A percentile compares a stretch with the other conserved stretches of the same genome.
Conservation (phyloP, 2,113 vertebrate species). For the Protobothrops mucrosquamatus region DNA sequence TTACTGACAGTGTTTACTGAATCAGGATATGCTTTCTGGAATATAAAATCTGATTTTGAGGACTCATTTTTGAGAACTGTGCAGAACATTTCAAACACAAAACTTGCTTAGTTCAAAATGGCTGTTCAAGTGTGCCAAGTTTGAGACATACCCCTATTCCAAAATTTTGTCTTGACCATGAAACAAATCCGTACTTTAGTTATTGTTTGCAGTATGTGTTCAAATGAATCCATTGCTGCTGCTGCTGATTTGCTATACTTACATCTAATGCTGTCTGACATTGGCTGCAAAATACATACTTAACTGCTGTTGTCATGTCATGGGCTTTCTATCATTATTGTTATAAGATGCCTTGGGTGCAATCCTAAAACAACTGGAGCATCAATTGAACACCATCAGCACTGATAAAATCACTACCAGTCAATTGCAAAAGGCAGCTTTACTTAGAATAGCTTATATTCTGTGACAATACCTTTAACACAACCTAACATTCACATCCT, state of each 20-base stretch:
- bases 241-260: neutral
- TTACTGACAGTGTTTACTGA: neutral
- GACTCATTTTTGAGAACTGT: neutral
- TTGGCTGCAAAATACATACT: neutral
- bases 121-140: neutral
- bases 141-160: neutral
- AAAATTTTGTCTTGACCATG: neutral
- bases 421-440: neutral
- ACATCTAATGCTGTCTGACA: neutral
- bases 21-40: neutral
- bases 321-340: neutral
- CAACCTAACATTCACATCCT: neutral
- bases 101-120: neutral
- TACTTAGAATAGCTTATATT: neutral
- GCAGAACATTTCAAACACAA: neutral
- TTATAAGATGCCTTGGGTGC: neutral
- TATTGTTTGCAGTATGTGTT: neutral
- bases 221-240: neutral
- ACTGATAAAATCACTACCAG: neutral
- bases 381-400: neutral
- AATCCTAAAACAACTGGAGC: neutral
- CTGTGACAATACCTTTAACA: neutral
- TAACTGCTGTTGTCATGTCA: neutral
- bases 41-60: neutral
- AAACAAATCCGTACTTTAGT: neutral